phyloP scores from a whole-genome alignment of 2,888 invertebrate genomes.

The Eurois occulta region DNA sequence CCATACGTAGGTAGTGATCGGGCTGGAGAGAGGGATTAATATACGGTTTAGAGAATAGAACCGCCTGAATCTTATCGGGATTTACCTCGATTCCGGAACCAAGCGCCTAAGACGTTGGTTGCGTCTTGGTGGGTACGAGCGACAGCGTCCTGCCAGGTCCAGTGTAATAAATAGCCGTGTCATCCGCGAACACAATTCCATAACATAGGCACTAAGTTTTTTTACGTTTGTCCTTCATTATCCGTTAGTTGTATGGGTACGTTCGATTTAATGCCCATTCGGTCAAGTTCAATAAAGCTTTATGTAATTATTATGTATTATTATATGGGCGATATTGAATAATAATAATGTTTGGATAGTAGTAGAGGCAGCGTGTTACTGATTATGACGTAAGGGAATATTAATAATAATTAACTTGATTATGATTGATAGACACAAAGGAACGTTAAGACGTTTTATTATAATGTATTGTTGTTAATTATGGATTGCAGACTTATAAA shows the following conservation, averaged over 20 bases:
- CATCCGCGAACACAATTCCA: background rate
- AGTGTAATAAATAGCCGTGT: background rate
- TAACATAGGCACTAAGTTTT: background rate
- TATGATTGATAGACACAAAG: constrained; percentile 18
- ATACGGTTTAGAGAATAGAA: background rate
- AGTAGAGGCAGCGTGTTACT: constrained; percentile 25
- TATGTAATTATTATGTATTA: constrained; percentile 35
- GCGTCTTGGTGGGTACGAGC: background rate
- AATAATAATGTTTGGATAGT: constrained; percentile 30
- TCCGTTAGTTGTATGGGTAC: constrained; percentile 38
- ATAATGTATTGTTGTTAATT: background rate
- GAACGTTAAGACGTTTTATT: background rate
- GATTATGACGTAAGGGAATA: constrained; percentile 28
- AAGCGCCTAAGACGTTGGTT: background rate
- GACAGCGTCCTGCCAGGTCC: background rate
- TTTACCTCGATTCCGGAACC: background rate
- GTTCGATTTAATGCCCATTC: constrained; percentile 27
- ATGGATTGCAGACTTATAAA: background rate
- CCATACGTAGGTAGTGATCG: background rate
- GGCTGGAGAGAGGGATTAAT: background rate
- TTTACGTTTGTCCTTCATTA: constrained; percentile 40
- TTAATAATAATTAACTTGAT: constrained; percentile 21
- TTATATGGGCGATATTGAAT: constrained; percentile 18
- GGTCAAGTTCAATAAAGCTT: constrained; percentile 55
- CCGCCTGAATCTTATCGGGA: background rate